Evolutionary conservation across 1,140 invertebrate species (phyloP), one percentile per base, ranked within the genome.

Genomic region (Diabrotica undecimpunctata): DNA sequence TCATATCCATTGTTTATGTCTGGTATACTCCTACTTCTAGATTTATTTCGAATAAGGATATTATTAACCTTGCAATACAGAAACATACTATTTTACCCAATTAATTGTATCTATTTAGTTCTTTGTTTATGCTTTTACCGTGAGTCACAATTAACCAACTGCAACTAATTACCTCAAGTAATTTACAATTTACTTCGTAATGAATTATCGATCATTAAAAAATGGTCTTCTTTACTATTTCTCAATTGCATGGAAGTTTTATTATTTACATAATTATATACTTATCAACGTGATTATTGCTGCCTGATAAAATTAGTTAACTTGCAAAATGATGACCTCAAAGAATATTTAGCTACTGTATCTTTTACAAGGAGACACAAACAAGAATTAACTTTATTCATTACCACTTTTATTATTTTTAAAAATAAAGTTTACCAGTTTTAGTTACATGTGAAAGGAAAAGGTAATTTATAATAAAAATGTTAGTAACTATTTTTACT

Each of bases 111-210:
- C n/a, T n/a, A n/a, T 46, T 60, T 38, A 37, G 41, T 60, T 60
- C 58, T 60, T 60, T 60, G 58, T 60, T 13, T 46, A 46, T 46
- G 39, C 11, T 46, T 46, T 46, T 46, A n/a, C 10, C n/a, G 58
- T 60, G 58, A 60, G 9, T 60, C 58, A 60, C 58, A 60, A 10
- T 60, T 60, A 60, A 50, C 58, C 58, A 60, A 60, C 37, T 60
- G 58, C 58, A 50, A 60, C 58, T 50, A 60, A 60, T 60, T 60
- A 60, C 38, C 8, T 38, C 38, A 14, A 25, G 25, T 10, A 7
- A 10, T 8, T 46, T 46, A 46, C 46, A 60, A 60, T 60, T 60
- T 46, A 9, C 41, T 60, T 60, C 58, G 46, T 14, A 60, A 60
- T 25, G 12, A 60, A 50, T 60, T 6, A 60, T 60, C 38, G 36